These are phyloP conservation scores for Harpegnathos saltator DNA, from an alignment of 1,140 invertebrate genomes.

Conservation along the genomic window DNA sequence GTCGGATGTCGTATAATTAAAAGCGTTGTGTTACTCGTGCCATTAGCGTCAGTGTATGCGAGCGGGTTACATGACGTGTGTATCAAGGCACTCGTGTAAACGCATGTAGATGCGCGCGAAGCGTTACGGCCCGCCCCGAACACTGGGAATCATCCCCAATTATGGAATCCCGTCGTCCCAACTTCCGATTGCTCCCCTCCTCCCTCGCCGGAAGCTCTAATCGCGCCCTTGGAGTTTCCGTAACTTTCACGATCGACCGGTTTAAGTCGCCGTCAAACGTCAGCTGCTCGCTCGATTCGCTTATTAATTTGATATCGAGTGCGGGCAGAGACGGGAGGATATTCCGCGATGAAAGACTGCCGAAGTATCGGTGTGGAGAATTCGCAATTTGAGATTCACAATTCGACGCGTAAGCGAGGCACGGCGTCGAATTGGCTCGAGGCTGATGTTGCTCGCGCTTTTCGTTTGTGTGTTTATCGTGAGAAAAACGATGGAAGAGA, in stretches of 20 bases:
- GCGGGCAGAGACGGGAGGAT: background rate
- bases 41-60: background rate
- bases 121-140: background rate
- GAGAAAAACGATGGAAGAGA: no score
- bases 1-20: slow-evolving; percentile 1
- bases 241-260: slow-evolving; percentile 40
- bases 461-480: no score
- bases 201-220: background rate
- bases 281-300: slow-evolving; percentile 26
- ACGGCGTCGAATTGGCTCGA: no score
- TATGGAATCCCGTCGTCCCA: slow-evolving; percentile 23
- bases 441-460: no score
- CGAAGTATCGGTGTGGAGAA: background rate
- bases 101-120: background rate
- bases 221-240: slow-evolving; percentile 16
- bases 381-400: background rate
- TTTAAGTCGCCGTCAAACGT: slow-evolving; percentile 28
- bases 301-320: slow-evolving; percentile 50
- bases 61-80: background rate
- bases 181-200: slow-evolving; percentile 4
- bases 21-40: background rate
- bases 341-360: background rate
- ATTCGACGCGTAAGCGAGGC: background rate
- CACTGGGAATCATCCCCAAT: slow-evolving; percentile 10
- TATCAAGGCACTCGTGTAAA: background rate